Evolutionary conservation across 2,888 invertebrate species (phyloP), one percentile per base, ranked within the genome.

Genomic region (Allygus modestus): DNA sequence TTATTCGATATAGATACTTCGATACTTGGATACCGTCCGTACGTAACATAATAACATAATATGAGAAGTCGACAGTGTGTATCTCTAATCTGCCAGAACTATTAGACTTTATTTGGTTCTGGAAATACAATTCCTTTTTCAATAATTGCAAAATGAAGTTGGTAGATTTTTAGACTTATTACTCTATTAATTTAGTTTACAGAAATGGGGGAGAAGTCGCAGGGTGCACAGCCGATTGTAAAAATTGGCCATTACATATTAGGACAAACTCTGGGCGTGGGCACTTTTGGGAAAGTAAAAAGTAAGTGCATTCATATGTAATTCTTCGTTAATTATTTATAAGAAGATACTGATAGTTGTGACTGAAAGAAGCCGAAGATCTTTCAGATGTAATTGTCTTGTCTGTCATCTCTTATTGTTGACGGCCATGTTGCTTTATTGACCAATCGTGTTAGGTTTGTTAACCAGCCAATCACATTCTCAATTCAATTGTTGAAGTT

Each of bases 271-370:
- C 92, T 99, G 65, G 99, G 99, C 51, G 97, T 98, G 51, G 99
- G 99, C 37, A 99, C 99, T 4, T 99, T 99, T 92, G 99, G 99
- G 84, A 99, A 99, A 93, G 99, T 99, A 1, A 99, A 99, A 93
- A 98, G 94, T 94, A 91, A 90, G 92, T 58, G 26, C 0, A 20
- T 7, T 37, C 5, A 7, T 7, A 37, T 37, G 9, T 37, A 37
- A 37, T 4, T 37, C 37, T 37, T 37, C 37, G 37, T 37, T 37
- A 37, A 7, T 37, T 37, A 7, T 37, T 37, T 7, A 37, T 4
- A 4, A 37, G 37, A 37, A 9, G 37, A 37, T 37, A 37, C 37
- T 7, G 4, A 9, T 37, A 37, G 4, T 4, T 37, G 37, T 37
- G 37, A 37, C 37, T 37, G 37, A 37, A 37, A 7, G 37, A 37